Conservation (phyloP, 1,140 invertebrate genomes). For the Caenorhabditis briggsae region DNA sequence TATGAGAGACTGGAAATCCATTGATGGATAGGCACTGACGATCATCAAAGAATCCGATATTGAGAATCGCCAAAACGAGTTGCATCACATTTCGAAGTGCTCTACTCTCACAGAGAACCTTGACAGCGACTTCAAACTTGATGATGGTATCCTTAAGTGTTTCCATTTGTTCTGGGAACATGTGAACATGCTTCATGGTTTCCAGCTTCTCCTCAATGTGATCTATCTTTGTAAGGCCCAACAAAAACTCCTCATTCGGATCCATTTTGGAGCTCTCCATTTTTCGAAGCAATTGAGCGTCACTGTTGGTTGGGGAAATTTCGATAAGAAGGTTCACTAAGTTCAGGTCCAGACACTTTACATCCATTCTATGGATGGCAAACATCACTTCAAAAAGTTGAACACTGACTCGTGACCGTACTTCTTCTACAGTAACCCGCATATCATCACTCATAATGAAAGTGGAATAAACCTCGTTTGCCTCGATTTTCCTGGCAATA, state of each 20-base stretch:
- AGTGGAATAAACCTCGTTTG: neutral
- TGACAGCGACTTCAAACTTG: constrained; percentile 4
- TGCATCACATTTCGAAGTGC: constrained; percentile 15
- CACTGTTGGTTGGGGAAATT: constrained; percentile 54
- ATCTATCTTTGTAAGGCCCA: constrained; percentile 59
- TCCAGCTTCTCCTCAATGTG: constrained; percentile 66
- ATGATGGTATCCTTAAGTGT: neutral
- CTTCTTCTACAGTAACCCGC: constrained; percentile 36
- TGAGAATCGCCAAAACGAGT: constrained; percentile 24
- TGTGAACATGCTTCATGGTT: constrained; percentile 59
- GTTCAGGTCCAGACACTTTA: constrained; percentile 24
- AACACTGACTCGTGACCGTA: constrained; percentile 59
- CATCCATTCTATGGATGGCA: constrained; percentile 49
- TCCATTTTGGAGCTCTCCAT: neutral
- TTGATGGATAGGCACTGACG: constrained; percentile 20
- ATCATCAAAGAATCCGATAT: constrained; percentile 47
- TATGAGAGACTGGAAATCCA: constrained; percentile 1
- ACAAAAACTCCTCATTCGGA: constrained; percentile 45
- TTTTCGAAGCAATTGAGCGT: constrained; percentile 43
- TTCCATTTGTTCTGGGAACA: constrained; percentile 41
- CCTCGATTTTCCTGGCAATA: constrained; percentile 48
- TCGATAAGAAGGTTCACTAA: constrained; percentile 21
- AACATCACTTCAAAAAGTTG: constrained; percentile 59
- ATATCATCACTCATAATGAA: constrained; percentile 25
- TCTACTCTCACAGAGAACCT: neutral